Conservation (phyloP, 2,797 vertebrate genomes). For the Cryptoprocta ferox region DNA sequence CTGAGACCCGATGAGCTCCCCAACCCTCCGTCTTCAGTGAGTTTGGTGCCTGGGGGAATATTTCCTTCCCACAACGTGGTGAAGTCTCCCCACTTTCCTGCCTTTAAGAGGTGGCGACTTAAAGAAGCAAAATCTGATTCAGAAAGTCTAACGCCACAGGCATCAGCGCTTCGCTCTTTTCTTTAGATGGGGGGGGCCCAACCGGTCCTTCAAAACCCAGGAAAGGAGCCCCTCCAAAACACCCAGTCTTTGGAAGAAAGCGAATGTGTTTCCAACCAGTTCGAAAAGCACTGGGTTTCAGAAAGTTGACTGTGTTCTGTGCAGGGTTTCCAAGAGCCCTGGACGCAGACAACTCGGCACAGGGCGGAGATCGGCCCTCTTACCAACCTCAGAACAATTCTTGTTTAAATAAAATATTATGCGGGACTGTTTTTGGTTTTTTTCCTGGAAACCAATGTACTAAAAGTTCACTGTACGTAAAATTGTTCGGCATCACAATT, state of each 20-base stretch:
- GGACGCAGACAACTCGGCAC: rapidly evolving
- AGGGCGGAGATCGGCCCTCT: neutral
- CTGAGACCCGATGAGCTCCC: neutral
- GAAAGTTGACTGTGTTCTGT: neutral
- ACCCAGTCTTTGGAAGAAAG: neutral
- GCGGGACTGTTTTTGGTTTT: too few species aligned
- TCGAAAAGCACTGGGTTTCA: neutral
- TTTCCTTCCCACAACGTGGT: neutral
- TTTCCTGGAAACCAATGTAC: neutral
- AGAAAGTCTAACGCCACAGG: neutral
- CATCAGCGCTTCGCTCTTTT: neutral
- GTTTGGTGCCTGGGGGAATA: rapidly evolving
- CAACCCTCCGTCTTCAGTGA: too few species aligned
- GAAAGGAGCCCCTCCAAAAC: neutral
- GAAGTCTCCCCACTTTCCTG: neutral
- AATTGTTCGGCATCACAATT: too few species aligned
- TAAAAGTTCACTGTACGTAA: neutral
- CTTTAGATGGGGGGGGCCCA: neutral
- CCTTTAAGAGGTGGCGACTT: rapidly evolving
- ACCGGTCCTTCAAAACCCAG: neutral
- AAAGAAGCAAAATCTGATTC: too few species aligned
- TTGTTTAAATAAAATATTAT: neutral
- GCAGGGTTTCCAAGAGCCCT: neutral
- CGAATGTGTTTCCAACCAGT: neutral
- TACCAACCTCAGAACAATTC: neutral